Base-by-base conservation (phyloP, 2,113 vertebrate genomes). In the Actenoides hombroni region DNA sequence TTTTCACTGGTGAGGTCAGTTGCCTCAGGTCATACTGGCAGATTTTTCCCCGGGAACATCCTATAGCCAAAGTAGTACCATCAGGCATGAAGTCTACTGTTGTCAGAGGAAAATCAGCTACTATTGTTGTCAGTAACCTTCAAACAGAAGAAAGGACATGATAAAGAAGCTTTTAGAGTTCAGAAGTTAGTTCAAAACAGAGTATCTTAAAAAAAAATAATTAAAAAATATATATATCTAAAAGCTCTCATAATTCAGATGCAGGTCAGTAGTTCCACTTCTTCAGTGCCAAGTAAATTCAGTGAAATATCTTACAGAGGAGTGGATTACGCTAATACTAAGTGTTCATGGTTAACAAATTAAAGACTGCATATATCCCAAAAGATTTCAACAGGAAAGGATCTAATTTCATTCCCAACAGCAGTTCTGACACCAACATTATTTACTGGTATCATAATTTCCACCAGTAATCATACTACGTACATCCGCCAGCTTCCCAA, bases 21-120 rank as follows among this genome's bases (percentile, higher is more conserved):
- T 99, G 99, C 86, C 99, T 98, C 94, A 99, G 98, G 96, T 99
- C 99, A 80, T 99, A 99, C 35, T 99, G 98, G 96, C 98, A 99
- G 93, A 99, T 98, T 94, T 98, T 99, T 80, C 99, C 99, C 68
- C 99, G 98, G 71, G 99, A 99, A 88, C 99, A 99, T 71, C 99
- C 99, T 60, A 99, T 96, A 23, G 99, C 98, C 96, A 99, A 96
- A 57, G 99, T 99, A 16, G 99, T 98, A 37, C 99, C 99, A 59
- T 99, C 99, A 48, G 98, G 98, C 96, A 98, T 99, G 95, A 99
- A 99, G 97, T 99, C 99, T 51, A 99, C 98, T 4, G 99, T 98
- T 15, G 99, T 99, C 53, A 99, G 98, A 40, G 99, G 99, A 71
- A 98, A 97, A 37, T 99, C 99, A 17, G 98, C 98, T 63, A 98